phyloP scores from a whole-genome alignment of 2,113 vertebrate species.

The Benitochromis conjunctus region DNA sequence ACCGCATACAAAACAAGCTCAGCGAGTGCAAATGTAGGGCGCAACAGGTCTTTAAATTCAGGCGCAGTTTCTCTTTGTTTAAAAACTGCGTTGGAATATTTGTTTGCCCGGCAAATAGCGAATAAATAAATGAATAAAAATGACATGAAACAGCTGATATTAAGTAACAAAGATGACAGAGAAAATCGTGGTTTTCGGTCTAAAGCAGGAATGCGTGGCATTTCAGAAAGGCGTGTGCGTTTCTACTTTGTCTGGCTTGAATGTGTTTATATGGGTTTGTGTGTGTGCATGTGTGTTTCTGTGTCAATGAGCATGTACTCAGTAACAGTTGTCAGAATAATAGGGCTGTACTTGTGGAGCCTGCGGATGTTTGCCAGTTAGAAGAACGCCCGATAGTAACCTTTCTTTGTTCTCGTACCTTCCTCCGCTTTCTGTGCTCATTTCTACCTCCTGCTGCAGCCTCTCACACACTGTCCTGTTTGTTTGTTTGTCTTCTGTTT shows the following conservation, averaged over 20 bases:
- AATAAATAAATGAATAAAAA: neutral
- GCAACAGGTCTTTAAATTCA: neutral
- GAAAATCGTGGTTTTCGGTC: neutral
- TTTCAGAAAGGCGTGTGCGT: neutral
- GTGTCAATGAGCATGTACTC: neutral
- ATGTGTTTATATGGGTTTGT: neutral
- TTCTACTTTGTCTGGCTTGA: neutral
- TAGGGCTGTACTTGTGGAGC: neutral
- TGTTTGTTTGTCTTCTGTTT: neutral
- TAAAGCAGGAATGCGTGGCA: neutral
- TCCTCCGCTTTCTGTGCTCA: neutral
- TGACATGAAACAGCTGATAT: neutral
- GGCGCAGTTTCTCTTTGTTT: slow-evolving; percentile 25
- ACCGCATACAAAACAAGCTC: neutral
- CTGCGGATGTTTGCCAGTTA: slow-evolving; percentile 23
- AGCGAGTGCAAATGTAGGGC: neutral
- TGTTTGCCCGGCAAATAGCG: neutral
- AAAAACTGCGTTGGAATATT: neutral
- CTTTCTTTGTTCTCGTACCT: slow-evolving; percentile 49
- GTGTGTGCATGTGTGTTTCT: neutral
- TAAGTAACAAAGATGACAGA: neutral
- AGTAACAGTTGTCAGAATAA: slow-evolving; percentile 13
- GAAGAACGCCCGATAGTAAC: slow-evolving; percentile 63
- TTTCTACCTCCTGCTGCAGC: neutral
- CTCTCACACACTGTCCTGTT: neutral